Base-by-base conservation (phyloP, 2,797 vertebrate genomes). In the Avahi laniger region DNA sequence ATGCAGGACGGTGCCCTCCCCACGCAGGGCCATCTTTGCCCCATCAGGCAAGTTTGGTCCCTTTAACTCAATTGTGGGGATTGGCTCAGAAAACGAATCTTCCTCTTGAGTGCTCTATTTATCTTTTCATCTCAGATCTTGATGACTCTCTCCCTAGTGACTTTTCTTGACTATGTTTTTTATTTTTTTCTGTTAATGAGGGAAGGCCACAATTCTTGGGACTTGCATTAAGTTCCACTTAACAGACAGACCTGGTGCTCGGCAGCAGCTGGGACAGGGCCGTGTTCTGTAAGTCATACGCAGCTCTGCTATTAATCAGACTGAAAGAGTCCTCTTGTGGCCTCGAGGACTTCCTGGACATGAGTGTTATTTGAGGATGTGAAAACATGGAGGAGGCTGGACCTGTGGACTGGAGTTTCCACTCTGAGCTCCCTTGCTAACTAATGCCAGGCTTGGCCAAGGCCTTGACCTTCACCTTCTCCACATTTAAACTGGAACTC, bases 41-140 rank as follows among this genome's bases (percentile, higher is more conserved):
- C 24, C n/a, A 14, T 38, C 28, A 46, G 48, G 9, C 7, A 2
- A 30, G 38, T 35, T 79, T n/a, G n/a, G 28, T 50, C 18, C 17
- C 48, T 96, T 86, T 80, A 63, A 67, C 14, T 85, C 38, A 59
- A 22, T 26, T 35, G 12, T 41, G 10, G n/a, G 81, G 22, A 79
- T 14, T 52, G n/a, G n/a, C 48, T 80, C 65, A 43, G 18, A 24
- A 22, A 24, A n/a, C 4, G 15, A n/a, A 54, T 35, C 33, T 80
- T 89, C 88, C 85, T 81, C 52, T 83, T 13, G 54, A 76, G 43
- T 73, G 28, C 48, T 94, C 90, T 85, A 52, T 54, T 94, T 30
- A 43, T 90, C 26, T 85, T 63, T 41, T 59, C 65, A 65, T 38
- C 38, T 67, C 72, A 26, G 28, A 61, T 85, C 65, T 91, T 52